Evolutionary conservation across 2,113 vertebrate genomes (phyloP), one percentile per base, ranked within the genome.

Genomic region (Egretta garzetta): DNA sequence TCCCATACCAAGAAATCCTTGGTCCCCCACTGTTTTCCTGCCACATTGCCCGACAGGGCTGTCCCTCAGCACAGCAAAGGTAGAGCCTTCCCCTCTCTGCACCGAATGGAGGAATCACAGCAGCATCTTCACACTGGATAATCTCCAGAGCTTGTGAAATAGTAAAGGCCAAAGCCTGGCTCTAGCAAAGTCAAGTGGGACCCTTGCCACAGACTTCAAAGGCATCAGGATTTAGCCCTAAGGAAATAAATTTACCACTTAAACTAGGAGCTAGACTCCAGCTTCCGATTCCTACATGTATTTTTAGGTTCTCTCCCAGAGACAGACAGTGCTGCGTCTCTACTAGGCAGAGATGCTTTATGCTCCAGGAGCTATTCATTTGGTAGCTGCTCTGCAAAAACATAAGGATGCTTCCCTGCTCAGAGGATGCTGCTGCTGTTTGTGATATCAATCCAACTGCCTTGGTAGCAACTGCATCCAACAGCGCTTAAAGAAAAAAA

Each of bases 161-260:
- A 82, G 32, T 60, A 68, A 91, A 75, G 77, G 74, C 66, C 77
- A 95, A 83, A 88, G 71, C 47, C 71, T n/a, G 55, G 32, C 63
- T 91, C 73, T 30, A 80, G 50, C 22, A 3, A 91, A 88, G 21
- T 63, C 72, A 83, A 95, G 45, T 33, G 71, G 94, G 89, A 96
- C 55, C 67, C 47, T 86, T 93, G 93, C 84, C 95, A 94, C 67
- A 43, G 74, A 90, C 93, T 96, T 96, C 96, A 96, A 97, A 97
- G 24, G 14, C 58, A 90, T 58, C 62, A 82, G 49, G 53, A 70
- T 91, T 92, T 86, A 95, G 71, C 87, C 71, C 74, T 71, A 59
- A 80, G 84, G 90, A 96, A 96, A 93, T 77, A 83, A 58, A 82
- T 88, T 77, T 74, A 62, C 89, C 50, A 75, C 55, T 91, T 73